Base-by-base conservation (phyloP, 2,797 vertebrate genomes). In the Eospalax fontanierii region DNA sequence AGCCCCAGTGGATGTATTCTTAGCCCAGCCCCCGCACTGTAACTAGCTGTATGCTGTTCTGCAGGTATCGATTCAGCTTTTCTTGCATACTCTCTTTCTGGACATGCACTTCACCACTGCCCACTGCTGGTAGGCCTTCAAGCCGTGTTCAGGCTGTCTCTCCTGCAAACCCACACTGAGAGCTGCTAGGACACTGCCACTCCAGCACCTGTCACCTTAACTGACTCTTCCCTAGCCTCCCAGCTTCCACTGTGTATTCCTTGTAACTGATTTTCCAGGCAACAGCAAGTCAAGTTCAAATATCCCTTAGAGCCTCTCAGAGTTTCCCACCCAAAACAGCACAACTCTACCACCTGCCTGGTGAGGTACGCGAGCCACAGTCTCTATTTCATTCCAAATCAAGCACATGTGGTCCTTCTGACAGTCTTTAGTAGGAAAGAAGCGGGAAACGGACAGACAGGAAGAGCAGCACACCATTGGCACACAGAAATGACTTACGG, bases 401-500 rank as follows among this genome's bases (percentile, higher is more conserved):
- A 83, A 79, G 63, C n/a, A 80, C 50, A 30, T 57, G 33, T 79
- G 21, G 26, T 93, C 57, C 63, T 66, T 50, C 65, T 59, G 40
- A 83, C 59, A n/a, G 63, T 38, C 35, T 68, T 73, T 28, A 24
- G 30, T 2, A 1, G n/a, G 76, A 43, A 35, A 38, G 30, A 76
- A 75, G 26, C 59, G 70, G 26, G 0, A 30, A 63, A 28, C 6
- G 18, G 59, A 89, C 61, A 75, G 73, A 83, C 2, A 76, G 66
- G 81, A 65, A 68, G 68, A 33, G 4, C 1, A 22, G 33, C 9
- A 16, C 22, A 7, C 19, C 26, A 15, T 10, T 43, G 40, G 93
- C 50, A 35, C 70, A 84, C 2, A 7, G 90, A 93, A 35, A 22
- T 21, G 35, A 99, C 99, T 99, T 98, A 99, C 99, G 97, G 99